Evolutionary conservation across 2,113 vertebrate genomes (phyloP), one percentile per base, ranked within the genome.

Genomic region (Chrysemys picta): DNA sequence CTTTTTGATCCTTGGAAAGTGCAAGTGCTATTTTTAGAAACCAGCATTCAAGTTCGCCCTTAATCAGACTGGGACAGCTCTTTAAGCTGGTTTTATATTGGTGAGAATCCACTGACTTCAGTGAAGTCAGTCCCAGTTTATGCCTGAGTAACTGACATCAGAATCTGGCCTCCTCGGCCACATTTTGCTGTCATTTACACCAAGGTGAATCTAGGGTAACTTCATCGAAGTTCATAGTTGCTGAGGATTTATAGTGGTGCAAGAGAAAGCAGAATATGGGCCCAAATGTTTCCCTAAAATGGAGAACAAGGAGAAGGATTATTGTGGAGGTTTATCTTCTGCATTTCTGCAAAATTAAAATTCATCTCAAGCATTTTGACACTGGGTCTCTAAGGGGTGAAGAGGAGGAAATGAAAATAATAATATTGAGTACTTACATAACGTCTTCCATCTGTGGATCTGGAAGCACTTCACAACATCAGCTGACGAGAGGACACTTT

Each of bases 361-460:
- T 92, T 93, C 27, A 38, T 82, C 1, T 0, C 52, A 88, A 86
- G 79, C 35, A 29, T 94, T 94, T 93, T 93, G 87, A 0, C 89
- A 24, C 62, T 1, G 0, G n/a, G 94, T 84, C 86, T 94, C 29
- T 79, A 24, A 90, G 69, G 17, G 7, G 17, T 72, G 35, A 72
- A 72, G 45, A 84, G 69, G 62, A 94, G 16, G 49, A 89, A 78
- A 85, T 88, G 72, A 81, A 87, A 95, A 93, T 94, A 87, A 76
- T 85, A 76, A 80, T 82, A 94, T 59, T 59, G 62, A n/a, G 91
- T 29, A 10, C n/a, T 91, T 91, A 52, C 12, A 6, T 25, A 35
- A 81, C 72, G 8, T 87, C 56, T 87, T 94, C 69, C 91, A 49
- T 89, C 80, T 90, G 49, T 25, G 79, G 52, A 91, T 94, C 56